Conservation (phyloP, 1,140 invertebrate species). For the Pachyrhynchus sulphureomaculatus region DNA sequence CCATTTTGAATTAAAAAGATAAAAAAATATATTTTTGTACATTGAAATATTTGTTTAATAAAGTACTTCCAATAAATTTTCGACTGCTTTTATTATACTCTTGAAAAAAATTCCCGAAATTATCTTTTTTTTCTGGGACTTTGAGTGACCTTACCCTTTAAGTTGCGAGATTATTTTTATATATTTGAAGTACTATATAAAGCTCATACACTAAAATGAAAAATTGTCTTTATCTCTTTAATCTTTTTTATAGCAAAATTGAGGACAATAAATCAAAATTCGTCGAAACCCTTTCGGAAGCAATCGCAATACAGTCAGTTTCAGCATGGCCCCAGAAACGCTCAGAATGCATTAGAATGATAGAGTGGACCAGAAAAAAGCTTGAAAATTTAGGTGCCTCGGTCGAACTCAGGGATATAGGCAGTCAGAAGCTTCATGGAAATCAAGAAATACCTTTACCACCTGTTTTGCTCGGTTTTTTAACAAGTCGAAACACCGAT, state of each 20-base stretch:
- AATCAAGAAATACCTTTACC: constrained; percentile 77
- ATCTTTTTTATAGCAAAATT: constrained; percentile 70
- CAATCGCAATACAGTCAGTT: constrained; percentile 92
- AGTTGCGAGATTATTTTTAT: too few species aligned
- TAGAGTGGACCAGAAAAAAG: constrained; percentile 76
- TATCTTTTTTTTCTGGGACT: too few species aligned
- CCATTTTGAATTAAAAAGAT: too few species aligned
- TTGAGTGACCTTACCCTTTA: too few species aligned
- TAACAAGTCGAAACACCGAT: constrained; percentile 62
- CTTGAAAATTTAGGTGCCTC: constrained; percentile 75
- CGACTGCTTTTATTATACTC: too few species aligned
- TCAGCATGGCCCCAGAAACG: constrained; percentile 84
- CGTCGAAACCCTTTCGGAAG: constrained; percentile 78
- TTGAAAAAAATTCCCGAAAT: too few species aligned
- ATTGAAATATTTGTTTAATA: too few species aligned
- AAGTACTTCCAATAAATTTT: too few species aligned
- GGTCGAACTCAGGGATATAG: constrained; percentile 79
- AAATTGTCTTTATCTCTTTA: too few species aligned
- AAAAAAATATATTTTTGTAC: too few species aligned
- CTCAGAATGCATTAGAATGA: constrained; percentile 71
- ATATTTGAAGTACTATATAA: too few species aligned
- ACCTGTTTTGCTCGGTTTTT: constrained; percentile 81
- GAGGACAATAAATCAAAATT: constrained; percentile 75
- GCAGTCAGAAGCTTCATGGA: constrained; percentile 73
- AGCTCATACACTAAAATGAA: too few species aligned